Evolutionary conservation across 2,888 invertebrate genomes (phyloP).

Genomic region (Sericinus montela): DNA sequence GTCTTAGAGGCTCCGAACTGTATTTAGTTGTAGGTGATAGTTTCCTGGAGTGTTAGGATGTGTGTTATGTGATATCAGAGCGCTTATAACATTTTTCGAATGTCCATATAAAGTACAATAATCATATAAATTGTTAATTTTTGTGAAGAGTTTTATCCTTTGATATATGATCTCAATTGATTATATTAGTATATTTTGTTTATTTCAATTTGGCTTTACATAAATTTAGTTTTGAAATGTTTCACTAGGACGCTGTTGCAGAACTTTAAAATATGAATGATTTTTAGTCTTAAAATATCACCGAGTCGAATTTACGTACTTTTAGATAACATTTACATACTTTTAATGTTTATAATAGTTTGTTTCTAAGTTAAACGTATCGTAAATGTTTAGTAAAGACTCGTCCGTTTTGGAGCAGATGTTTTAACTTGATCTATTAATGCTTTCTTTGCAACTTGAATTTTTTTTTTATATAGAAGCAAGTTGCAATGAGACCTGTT

Average conservation of each 20-base stretch:
- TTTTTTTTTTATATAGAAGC: background rate
- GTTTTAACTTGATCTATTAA: constrained; percentile 8
- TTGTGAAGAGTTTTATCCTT: constrained; percentile 61
- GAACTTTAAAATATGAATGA: constrained; percentile 16
- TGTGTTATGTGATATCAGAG: constrained; percentile 28
- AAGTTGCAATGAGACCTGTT: background rate
- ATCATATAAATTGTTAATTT: constrained; percentile 56
- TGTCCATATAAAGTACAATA: constrained; percentile 65
- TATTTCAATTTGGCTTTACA: constrained; percentile 41
- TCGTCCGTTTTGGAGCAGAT: constrained; percentile 5
- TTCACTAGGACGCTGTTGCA: constrained; percentile 16
- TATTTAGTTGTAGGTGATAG: constrained; percentile 24
- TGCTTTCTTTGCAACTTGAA: background rate
- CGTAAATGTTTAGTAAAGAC: constrained; percentile 13
- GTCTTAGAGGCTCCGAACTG: constrained; percentile 52
- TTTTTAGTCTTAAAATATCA: constrained; percentile 35
- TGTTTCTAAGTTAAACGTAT: constrained; percentile 21
- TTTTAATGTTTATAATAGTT: constrained; percentile 33
- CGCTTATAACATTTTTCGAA: constrained; percentile 70
- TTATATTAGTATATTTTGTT: constrained; percentile 47
- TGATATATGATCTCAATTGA: constrained; percentile 63
- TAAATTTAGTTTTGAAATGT: constrained; percentile 37
- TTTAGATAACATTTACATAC: constrained; percentile 63
- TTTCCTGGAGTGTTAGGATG: background rate
- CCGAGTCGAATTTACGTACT: constrained; percentile 64